These are phyloP conservation scores for Caenorhabditis parvicauda DNA, from an alignment of 2,888 invertebrate species.

Conservation along the genomic window DNA sequence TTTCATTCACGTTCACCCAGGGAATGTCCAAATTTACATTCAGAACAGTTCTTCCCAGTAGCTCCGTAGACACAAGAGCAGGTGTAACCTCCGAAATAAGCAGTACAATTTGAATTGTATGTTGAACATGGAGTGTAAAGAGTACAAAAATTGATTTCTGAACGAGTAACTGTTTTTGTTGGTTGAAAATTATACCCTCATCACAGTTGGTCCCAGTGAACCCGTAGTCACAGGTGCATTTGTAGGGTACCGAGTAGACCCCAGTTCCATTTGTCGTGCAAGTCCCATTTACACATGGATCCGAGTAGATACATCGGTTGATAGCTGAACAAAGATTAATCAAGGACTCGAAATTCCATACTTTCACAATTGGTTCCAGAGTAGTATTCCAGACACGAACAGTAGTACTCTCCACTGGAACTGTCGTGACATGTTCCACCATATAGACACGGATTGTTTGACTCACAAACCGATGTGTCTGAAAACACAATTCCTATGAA, in stretches of 20 bases:
- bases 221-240: constrained; percentile 29
- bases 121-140: too few species aligned
- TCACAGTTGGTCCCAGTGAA: constrained; percentile 30
- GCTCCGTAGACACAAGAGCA: constrained; percentile 12
- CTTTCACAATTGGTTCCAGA: constrained; percentile 15
- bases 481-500: too few species aligned
- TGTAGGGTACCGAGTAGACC: constrained; percentile 10
- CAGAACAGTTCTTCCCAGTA: constrained; percentile 9
- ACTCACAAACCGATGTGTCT: background rate
- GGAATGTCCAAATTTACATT: too few species aligned
- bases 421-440: constrained; percentile 29
- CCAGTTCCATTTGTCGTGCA: constrained; percentile 13
- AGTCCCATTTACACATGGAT: constrained; percentile 30
- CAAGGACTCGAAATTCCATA: background rate
- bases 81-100: constrained; percentile 7
- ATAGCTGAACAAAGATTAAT: constrained; percentile 10
- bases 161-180: too few species aligned
- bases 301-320: constrained; percentile 22
- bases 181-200: constrained; percentile 12
- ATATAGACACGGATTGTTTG: too few species aligned
- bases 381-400: constrained; percentile 23
- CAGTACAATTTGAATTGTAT: constrained; percentile 5
- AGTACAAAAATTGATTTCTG: too few species aligned
- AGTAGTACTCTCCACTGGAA: constrained; percentile 11
- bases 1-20: too few species aligned